Percentiles rank a stretch among this genome's conserved stretches.
phyloP scores from a whole-genome alignment of 2,113 vertebrate genomes.

The Perccottus glenii region DNA sequence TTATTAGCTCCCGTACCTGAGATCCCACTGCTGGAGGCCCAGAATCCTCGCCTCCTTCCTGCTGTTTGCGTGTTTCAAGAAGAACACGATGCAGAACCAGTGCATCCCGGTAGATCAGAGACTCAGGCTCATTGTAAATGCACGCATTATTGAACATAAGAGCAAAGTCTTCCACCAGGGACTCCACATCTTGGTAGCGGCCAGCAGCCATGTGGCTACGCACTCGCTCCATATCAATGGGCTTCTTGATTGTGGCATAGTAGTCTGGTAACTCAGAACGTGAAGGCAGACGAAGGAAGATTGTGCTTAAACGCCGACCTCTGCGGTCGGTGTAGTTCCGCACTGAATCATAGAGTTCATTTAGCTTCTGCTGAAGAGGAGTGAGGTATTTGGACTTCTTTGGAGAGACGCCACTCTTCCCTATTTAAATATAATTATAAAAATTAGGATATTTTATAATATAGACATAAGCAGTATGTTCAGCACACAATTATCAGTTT shows the following conservation, averaged over 20 bases:
- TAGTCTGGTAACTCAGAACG: constrained; percentile 96
- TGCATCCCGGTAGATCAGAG: constrained; percentile 97
- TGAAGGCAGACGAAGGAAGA: constrained; percentile 94
- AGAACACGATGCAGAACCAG: constrained; percentile 93
- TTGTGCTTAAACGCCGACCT: constrained; percentile 92
- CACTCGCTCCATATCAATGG: constrained; percentile 97
- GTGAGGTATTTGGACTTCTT: constrained; percentile 97
- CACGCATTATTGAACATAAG: constrained; percentile 99
- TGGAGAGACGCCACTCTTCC: constrained; percentile 92
- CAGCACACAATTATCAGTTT: neutral
- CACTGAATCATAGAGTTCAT: constrained; percentile 95
- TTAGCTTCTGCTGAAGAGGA: constrained; percentile 94
- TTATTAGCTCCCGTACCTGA: constrained; percentile 93
- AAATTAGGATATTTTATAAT: neutral
- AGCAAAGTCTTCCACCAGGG: constrained; percentile 94
- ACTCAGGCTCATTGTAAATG: constrained; percentile 97
- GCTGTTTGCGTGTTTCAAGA: constrained; percentile 90
- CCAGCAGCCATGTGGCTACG: constrained; percentile 94
- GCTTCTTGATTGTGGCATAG: constrained; percentile 96
- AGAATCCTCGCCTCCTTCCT: constrained; percentile 91
- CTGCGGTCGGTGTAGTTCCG: constrained; percentile 96
- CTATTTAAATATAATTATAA: constrained; percentile 40
- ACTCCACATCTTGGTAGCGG: constrained; percentile 96
- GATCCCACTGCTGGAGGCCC: constrained; percentile 86
- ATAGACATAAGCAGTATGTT: neutral